Conservation (phyloP, 2,797 vertebrate genomes). For the Spea hammondii region DNA sequence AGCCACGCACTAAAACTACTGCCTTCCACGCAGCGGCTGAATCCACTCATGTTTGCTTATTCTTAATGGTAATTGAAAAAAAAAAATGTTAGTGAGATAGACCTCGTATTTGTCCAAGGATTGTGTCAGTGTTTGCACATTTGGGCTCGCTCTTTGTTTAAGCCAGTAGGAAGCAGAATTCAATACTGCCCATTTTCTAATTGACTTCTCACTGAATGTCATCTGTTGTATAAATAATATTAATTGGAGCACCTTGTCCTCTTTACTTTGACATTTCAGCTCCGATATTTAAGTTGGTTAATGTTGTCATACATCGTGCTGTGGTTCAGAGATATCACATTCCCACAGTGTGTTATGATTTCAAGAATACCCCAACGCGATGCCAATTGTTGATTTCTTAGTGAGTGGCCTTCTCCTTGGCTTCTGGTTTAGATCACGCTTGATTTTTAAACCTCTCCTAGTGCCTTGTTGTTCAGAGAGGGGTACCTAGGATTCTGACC, state of each 20-base stretch:
- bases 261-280: conserved; percentile 23
- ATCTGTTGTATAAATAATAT: conserved; percentile 33
- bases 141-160: conserved; percentile 40
- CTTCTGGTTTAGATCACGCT: no score
- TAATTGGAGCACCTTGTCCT: conserved; percentile 24
- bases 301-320: not conserved
- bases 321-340: conserved; percentile 13
- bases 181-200: conserved; percentile 23
- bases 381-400: no score
- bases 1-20: not conserved
- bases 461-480: no score
- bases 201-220: conserved; percentile 35
- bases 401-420: no score
- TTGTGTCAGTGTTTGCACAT: conserved; percentile 45
- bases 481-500: no score
- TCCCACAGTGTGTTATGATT: not conserved
- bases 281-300: conserved; percentile 29
- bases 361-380: no score
- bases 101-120: conserved; percentile 32
- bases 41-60: conserved; percentile 27
- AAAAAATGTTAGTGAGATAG: conserved; percentile 9
- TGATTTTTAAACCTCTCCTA: no score
- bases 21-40: conserved; percentile 1
- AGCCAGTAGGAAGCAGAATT: conserved; percentile 31
- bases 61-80: conserved; percentile 29